These are phyloP conservation scores for Echiichthys vipera DNA, from an alignment of 2,797 vertebrate genomes.

Conservation along the genomic window DNA sequence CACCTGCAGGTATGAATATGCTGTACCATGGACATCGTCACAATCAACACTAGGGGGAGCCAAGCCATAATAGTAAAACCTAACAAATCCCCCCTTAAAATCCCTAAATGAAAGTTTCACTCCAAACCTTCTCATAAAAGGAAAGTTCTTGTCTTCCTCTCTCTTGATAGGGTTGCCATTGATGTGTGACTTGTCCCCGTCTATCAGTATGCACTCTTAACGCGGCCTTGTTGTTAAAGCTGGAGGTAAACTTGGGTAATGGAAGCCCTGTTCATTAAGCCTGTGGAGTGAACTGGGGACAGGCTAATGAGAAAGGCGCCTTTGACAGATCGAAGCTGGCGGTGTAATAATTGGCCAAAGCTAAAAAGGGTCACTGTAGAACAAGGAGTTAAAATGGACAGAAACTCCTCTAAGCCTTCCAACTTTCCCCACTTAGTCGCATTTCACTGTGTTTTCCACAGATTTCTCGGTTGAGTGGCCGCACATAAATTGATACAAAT, in stretches of 20 bases:
- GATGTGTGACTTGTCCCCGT: conserved; percentile 75
- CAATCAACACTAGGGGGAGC: conserved; percentile 81
- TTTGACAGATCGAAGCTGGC: conserved; percentile 63
- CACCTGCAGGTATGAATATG: conserved; percentile 21
- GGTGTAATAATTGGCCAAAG: conserved; percentile 73
- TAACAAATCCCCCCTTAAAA: conserved; percentile 23
- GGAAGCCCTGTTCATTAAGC: conserved; percentile 71
- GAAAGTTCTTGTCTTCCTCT: conserved; percentile 34
- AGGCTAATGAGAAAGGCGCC: conserved; percentile 78
- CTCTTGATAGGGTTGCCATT: conserved; percentile 73
- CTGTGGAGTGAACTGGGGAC: conserved; percentile 60
- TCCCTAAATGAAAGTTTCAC: conserved; percentile 55
- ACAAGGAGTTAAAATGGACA: conserved; percentile 67
- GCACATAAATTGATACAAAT: conserved; percentile 83
- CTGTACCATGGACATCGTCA: not conserved
- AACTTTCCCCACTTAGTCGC: conserved; percentile 63
- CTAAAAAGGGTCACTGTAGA: conserved; percentile 47
- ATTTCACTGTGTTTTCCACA: conserved; percentile 71
- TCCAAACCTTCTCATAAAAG: conserved; percentile 51
- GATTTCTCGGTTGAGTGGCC: conserved; percentile 76
- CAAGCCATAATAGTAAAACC: conserved; percentile 65
- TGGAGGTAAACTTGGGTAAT: conserved; percentile 72
- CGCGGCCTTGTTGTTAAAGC: conserved; percentile 65
- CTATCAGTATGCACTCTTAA: conserved; percentile 41
- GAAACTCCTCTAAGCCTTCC: conserved; percentile 43